Evolutionary conservation across 2,113 vertebrate genomes (phyloP).

Genomic region (Aphelocoma coerulescens): DNA sequence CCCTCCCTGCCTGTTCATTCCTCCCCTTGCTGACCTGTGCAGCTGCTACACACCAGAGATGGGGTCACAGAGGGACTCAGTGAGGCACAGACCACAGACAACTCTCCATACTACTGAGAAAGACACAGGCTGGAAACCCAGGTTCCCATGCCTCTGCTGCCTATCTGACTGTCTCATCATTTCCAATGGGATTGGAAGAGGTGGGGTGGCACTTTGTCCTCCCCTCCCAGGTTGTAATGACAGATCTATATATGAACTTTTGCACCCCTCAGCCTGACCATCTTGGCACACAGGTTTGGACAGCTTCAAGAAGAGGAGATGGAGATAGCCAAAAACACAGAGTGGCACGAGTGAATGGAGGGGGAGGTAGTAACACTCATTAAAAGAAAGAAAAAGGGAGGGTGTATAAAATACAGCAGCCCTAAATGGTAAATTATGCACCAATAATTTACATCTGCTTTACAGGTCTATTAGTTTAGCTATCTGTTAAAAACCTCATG

Average conservation of each 20-base stretch:
- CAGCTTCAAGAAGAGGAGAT: neutral
- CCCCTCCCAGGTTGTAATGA: neutral
- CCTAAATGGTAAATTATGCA: constrained; percentile 48
- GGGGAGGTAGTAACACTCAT: neutral
- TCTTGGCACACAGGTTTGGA: neutral
- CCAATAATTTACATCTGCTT: constrained; percentile 40
- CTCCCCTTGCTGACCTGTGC: neutral
- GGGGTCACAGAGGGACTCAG: neutral
- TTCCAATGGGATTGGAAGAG: neutral
- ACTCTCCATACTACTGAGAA: neutral
- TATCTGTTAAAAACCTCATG: constrained; percentile 41
- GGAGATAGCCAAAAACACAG: neutral
- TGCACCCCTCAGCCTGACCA: neutral
- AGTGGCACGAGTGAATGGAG: neutral
- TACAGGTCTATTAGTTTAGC: constrained; percentile 32
- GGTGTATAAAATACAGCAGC: neutral
- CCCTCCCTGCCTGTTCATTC: neutral
- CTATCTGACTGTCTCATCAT: neutral
- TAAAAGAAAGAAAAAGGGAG: constrained; percentile 15
- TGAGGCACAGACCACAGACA: neutral
- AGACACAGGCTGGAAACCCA: neutral
- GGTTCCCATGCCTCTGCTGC: neutral
- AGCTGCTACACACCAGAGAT: neutral
- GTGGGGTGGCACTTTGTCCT: neutral
- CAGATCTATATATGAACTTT: neutral